Evolutionary conservation across 1,140 invertebrate species (phyloP).

Genomic region (Dolichoris vasculosae): DNA sequence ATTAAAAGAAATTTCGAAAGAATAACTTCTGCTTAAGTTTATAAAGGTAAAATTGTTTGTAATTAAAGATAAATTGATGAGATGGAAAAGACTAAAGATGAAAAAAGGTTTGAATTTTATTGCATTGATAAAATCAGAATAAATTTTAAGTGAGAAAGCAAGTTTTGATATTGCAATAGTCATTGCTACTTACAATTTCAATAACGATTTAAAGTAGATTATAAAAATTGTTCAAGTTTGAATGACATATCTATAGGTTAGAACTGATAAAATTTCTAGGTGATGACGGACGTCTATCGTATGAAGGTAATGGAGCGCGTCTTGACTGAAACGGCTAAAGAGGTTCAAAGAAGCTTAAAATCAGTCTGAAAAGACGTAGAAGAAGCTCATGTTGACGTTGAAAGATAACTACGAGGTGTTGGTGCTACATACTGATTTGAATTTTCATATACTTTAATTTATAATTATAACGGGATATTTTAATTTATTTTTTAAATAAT

Average conservation of each 20-base stretch:
- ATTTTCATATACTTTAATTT: background rate
- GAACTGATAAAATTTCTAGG: constrained; percentile 24
- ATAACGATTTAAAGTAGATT: background rate
- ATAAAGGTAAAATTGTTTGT: background rate
- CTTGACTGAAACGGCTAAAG: constrained; percentile 18
- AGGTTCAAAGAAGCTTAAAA: constrained; percentile 16
- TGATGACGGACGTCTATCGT: background rate
- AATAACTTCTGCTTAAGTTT: background rate
- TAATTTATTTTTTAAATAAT: background rate
- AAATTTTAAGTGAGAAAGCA: background rate
- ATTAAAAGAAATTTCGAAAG: background rate
- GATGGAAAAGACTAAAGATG: background rate
- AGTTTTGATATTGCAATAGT: background rate
- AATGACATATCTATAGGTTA: constrained; percentile 21
- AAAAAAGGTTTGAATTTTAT: background rate
- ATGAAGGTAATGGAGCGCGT: constrained; percentile 11
- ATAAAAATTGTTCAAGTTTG: constrained; percentile 2
- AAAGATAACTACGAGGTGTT: background rate
- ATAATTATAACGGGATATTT: background rate
- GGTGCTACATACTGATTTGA: background rate
- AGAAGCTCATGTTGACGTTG: background rate
- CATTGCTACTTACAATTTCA: background rate
- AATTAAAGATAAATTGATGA: background rate
- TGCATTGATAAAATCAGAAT: background rate
- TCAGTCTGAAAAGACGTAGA: constrained; percentile 10